These are phyloP conservation scores for Drosophila niveifrons DNA, from an alignment of 2,888 invertebrate species.

Conservation along the genomic window DNA sequence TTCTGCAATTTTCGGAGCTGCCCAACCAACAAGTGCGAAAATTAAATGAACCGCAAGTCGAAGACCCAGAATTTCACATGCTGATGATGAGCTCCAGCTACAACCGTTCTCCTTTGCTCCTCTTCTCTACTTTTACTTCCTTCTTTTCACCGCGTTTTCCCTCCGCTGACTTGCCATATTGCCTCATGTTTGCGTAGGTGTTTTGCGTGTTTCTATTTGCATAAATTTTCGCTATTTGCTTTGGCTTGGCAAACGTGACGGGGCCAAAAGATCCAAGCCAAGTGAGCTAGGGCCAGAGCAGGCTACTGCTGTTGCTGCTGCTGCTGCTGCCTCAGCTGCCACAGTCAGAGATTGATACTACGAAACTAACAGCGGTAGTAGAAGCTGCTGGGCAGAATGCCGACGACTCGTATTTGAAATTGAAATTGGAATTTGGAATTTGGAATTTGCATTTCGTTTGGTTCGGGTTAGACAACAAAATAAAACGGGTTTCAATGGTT, in stretches of 20 bases:
- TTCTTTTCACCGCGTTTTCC: neutral
- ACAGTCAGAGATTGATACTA: conserved; percentile 3
- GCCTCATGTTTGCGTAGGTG: conserved; percentile 70
- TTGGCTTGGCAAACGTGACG: conserved; percentile 45
- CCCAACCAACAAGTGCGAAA: conserved; percentile 68
- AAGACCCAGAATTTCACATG: conserved; percentile 28
- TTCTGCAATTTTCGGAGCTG: conserved; percentile 35
- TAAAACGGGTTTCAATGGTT: conserved; percentile 52
- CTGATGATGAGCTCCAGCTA: conserved; percentile 36
- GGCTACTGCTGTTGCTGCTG: neutral
- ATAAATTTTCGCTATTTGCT: conserved; percentile 61
- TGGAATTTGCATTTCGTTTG: conserved; percentile 46
- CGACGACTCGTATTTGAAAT: conserved; percentile 36
- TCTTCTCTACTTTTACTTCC: neutral
- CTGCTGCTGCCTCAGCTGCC: conserved; percentile 3
- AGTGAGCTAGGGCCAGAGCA: conserved; percentile 6
- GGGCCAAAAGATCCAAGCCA: conserved; percentile 24
- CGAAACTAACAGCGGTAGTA: conserved; percentile 4
- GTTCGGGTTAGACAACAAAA: conserved; percentile 40
- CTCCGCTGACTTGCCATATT: conserved; percentile 14
- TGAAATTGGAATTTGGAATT: conserved; percentile 54
- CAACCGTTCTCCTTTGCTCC: neutral
- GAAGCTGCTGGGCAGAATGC: conserved; percentile 4
- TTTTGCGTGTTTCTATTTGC: conserved; percentile 70
- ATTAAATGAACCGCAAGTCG: conserved; percentile 77